Evolutionary conservation across 1,140 invertebrate genomes (phyloP).

Genomic region (Anastrepha obliqua): DNA sequence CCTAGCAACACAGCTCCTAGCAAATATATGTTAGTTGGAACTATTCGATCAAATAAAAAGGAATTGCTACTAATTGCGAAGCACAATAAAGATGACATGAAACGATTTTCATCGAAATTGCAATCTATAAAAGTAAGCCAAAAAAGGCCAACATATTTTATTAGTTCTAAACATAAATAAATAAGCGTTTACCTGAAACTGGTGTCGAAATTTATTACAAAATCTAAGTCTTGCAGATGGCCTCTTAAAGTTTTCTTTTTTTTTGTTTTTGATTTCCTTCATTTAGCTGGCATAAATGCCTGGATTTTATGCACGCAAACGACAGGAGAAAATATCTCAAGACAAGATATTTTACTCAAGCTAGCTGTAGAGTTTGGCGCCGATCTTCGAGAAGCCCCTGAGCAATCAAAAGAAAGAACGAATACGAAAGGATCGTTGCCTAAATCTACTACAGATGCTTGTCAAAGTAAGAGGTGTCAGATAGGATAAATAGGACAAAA

Average conservation of each 20-base stretch:
- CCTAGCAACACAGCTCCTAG: not conserved
- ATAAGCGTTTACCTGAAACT: slow-evolving; percentile 20
- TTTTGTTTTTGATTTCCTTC: no score
- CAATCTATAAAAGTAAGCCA: slow-evolving; percentile 50
- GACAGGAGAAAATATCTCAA: not conserved
- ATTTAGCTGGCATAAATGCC: no score
- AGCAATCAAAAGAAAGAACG: no score
- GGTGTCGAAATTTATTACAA: slow-evolving; percentile 9
- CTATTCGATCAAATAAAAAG: slow-evolving; percentile 40
- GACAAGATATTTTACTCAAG: no score
- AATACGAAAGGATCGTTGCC: no score
- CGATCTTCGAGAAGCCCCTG: no score
- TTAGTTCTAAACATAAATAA: slow-evolving; percentile 44
- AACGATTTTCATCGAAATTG: not conserved
- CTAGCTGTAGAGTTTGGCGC: no score
- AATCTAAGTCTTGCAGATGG: not conserved
- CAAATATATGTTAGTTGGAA: not conserved
- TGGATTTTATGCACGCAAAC: not conserved
- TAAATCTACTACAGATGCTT: no score
- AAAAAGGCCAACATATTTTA: not conserved
- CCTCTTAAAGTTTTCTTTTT: no score
- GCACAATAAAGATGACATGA: not conserved
- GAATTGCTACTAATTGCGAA: slow-evolving; percentile 19
- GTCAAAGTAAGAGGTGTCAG: no score
- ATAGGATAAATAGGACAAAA: no score